phyloP scores from a whole-genome alignment of 2,797 vertebrate genomes.

The Phylloscopus collybita region DNA sequence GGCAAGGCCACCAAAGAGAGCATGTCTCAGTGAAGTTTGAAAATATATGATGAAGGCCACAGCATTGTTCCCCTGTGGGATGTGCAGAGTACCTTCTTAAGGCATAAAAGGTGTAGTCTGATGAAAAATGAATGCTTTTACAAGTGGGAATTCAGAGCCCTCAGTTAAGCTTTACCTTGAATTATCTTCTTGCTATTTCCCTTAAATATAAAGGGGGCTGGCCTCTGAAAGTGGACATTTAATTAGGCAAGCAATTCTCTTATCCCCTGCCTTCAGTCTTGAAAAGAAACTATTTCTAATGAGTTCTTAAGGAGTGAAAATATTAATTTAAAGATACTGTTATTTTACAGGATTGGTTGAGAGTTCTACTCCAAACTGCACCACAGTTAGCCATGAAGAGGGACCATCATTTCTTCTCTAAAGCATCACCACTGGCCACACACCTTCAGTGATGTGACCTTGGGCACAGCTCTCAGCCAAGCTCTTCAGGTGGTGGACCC shows the following conservation, averaged over 20 bases:
- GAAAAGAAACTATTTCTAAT: not conserved
- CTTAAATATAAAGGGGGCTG: not conserved
- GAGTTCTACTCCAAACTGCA: not conserved
- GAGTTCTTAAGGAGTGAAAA: not conserved
- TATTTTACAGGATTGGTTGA: not conserved
- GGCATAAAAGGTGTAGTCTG: not conserved
- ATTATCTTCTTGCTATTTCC: not conserved
- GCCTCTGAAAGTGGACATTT: not conserved
- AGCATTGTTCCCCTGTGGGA: not conserved
- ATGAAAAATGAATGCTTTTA: not conserved
- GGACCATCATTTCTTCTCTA: not conserved
- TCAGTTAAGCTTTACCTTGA: not conserved
- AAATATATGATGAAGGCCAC: not conserved
- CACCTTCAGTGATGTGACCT: not conserved
- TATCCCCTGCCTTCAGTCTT: not conserved
- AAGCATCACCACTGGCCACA: not conserved
- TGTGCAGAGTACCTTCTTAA: not conserved
- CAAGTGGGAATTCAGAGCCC: not conserved
- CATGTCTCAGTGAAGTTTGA: not conserved
- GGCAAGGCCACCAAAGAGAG: not conserved
- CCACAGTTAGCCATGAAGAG: not conserved
- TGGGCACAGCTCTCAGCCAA: not conserved
- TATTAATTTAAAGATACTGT: not conserved
- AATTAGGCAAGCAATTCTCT: not conserved
- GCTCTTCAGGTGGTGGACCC: not conserved